Conservation (phyloP, 1,140 invertebrate species). For the Eupeodes corollae region DNA sequence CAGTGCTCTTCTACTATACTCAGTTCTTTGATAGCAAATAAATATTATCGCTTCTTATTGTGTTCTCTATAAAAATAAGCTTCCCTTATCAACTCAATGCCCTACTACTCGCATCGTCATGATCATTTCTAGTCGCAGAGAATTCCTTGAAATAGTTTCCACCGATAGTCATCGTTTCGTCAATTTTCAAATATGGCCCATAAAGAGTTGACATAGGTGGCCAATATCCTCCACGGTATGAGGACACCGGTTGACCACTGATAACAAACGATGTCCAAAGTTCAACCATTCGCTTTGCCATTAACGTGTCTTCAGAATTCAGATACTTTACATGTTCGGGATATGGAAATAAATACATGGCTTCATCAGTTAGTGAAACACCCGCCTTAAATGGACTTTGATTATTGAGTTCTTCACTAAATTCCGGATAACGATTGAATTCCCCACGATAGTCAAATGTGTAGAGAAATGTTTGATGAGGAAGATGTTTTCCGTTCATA, state of each 20-base stretch:
- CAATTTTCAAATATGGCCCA: conserved; percentile 33
- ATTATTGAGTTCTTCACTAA: conserved; percentile 35
- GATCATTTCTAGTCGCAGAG: conserved; percentile 24
- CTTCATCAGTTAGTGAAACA: conserved; percentile 31
- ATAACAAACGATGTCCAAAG: conserved; percentile 35
- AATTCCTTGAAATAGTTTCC: conserved; percentile 33
- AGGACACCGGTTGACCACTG: conserved; percentile 23
- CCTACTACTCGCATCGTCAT: conserved; percentile 15
- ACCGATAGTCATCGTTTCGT: conserved; percentile 26
- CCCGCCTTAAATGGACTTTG: conserved; percentile 33
- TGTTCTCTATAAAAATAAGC: no score
- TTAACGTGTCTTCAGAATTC: conserved; percentile 24
- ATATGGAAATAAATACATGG: conserved; percentile 32
- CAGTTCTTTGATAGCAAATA: no score
- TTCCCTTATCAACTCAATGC: no score
- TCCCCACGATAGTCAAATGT: conserved; percentile 33
- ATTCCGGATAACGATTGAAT: conserved; percentile 31
- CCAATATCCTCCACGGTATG: conserved; percentile 25
- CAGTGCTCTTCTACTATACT: no score
- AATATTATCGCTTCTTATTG: no score
- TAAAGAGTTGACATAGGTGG: conserved; percentile 33
- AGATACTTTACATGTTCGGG: conserved; percentile 26
- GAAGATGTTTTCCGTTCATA: conserved; percentile 34
- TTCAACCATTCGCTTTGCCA: conserved; percentile 32
- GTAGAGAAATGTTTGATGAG: conserved; percentile 30